These are phyloP conservation scores for Cyclargus thomasi DNA, from an alignment of 1,140 invertebrate genomes.

Conservation along the genomic window DNA sequence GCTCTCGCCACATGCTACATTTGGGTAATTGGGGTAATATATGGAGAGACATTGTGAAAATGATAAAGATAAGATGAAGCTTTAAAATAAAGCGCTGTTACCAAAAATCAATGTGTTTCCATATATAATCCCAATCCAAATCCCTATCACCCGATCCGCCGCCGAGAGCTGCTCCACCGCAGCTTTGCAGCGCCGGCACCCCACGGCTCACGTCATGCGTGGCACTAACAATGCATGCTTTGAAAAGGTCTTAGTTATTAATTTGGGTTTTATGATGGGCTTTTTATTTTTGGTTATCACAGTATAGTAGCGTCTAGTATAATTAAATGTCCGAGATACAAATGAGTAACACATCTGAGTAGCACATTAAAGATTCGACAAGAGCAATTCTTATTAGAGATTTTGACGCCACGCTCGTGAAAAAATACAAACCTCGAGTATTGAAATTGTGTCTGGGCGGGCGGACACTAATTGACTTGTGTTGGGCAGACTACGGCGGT, in stretches of 20 bases:
- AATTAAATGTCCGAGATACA: background rate
- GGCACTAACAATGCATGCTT: constrained; percentile 13
- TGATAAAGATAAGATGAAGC: constrained; percentile 75
- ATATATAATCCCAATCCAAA: constrained; percentile 64
- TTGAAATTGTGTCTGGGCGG: background rate
- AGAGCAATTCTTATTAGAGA: no score
- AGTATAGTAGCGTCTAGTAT: background rate
- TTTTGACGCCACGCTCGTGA: no score
- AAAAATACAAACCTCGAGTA: background rate
- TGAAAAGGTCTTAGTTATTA: constrained; percentile 3
- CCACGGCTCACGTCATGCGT: background rate
- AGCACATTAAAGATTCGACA: background rate
- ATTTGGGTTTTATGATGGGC: constrained; percentile 10
- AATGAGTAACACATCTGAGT: background rate
- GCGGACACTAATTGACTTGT: constrained; percentile 41
- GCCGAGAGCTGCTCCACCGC: constrained; percentile 14
- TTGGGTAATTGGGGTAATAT: constrained; percentile 76
- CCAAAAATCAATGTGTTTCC: constrained; percentile 79
- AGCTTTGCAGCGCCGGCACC: background rate
- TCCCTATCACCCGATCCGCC: constrained; percentile 12
- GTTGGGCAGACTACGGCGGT: constrained; percentile 84
- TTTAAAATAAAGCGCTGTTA: constrained; percentile 80
- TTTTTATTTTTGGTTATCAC: background rate
- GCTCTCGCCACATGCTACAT: constrained; percentile 75
- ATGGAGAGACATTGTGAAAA: constrained; percentile 80